Conservation (phyloP, 2,888 invertebrate genomes). For the Athrips mouffetella region DNA sequence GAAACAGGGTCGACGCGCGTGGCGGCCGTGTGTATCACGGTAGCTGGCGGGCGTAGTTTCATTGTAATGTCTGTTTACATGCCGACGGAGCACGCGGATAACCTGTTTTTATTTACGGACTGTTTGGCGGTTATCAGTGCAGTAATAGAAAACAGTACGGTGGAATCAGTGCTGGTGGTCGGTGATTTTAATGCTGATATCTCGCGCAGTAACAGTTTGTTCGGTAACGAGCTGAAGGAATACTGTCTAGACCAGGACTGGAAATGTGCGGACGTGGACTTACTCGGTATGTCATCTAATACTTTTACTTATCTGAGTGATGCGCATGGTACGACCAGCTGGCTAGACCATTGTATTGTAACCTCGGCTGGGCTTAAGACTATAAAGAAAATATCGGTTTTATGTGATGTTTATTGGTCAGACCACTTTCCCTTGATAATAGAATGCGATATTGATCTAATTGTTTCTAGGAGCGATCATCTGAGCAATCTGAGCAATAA, state of each 20-base stretch:
- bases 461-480: background rate
- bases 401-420: background rate
- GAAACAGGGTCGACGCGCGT: background rate
- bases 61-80: constrained; percentile 11
- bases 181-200: constrained; percentile 11
- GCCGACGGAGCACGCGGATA: background rate
- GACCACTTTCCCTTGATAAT: background rate
- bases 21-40: background rate
- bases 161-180: background rate
- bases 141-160: background rate
- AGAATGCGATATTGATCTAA: background rate
- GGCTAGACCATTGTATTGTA: constrained; percentile 17
- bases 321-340: constrained; percentile 1
- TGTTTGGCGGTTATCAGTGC: constrained; percentile 5
- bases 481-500: background rate
- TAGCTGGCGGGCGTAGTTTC: background rate
- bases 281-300: background rate
- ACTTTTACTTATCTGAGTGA: constrained; percentile 2
- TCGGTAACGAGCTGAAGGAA: background rate
- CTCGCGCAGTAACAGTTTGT: background rate
- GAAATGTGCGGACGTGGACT: background rate
- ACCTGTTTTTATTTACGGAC: constrained; percentile 8
- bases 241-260: constrained; percentile 7
- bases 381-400: no score
- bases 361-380: no score